Base-by-base conservation (phyloP, 1,140 invertebrate genomes). In the Hycleus phaleratus region DNA sequence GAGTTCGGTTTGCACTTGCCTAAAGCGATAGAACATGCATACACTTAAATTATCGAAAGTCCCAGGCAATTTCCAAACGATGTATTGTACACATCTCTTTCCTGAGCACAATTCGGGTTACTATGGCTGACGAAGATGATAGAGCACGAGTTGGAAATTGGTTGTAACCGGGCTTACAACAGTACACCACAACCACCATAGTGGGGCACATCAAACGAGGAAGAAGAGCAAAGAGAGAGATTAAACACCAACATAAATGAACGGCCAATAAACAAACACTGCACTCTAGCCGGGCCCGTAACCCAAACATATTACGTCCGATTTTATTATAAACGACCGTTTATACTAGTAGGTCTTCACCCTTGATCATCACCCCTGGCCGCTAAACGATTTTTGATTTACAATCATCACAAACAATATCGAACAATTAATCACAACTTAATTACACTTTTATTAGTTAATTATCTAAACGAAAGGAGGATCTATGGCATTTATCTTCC, bases 31-130 rank as follows among this genome's bases (percentile, higher is more conserved):
- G 67, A 67, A 66, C 65, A 67, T 70, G 67, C 65, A 68, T 67
- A 64, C 61, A 53, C 65, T 65, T 71, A 69, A 71, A 70, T 71
- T 71, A 70, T 67, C 66, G 65, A 62, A 66, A 65, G 60, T 67
- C 59, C 64, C 50, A 49, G 59, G 62, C 65, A 69, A 69, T 71
- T 67, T 66, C 59, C 57, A 64, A 66, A 64, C 62, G 62, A 56
- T 39, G 38, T 26, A 56, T 51, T 32, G 46, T 39, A 25, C 32
- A 32, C 44, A 42, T 60, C 61, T 58, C 49, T 49, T 26, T 57
- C 53, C 32, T 40, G 44, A 51, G 24, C 54, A 44, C 42, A 4
- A 18, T 32, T 3, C 46, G 11, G 59, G 11, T 48, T 25, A 40
- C 45, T 44, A 45, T 9, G 24, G 9, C 40, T 6, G 42, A 56